Base-by-base conservation (phyloP, 2,113 vertebrate genomes). In the Apteryx mantelli region DNA sequence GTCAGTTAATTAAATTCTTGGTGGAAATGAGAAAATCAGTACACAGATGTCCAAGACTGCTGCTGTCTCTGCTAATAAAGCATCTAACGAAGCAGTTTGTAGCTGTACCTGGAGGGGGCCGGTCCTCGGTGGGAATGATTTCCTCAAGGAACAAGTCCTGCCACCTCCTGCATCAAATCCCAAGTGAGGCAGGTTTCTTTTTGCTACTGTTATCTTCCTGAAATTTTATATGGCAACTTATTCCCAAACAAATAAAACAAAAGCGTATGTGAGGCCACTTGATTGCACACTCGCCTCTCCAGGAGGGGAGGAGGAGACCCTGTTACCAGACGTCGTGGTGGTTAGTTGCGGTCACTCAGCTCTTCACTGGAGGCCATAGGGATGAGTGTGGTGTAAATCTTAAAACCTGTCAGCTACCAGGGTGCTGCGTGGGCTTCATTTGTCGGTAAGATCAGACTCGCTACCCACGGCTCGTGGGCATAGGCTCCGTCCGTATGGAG, bases 1-100 rank as follows among this genome's bases (percentile, higher is more conserved):
- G 44, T 60, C 88, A 92, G 79, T 94, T 97, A 95, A 95, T 94
- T 95, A 93, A 88, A 91, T 91, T 95, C 82, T 89, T 85, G 68
- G 65, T 97, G 71, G 74, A 82, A 96, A 91, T 96, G 93, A 87
- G 76, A 68, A 93, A 91, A 78, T 91, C 93, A 92, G 81, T 82
- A 87, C 75, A 89, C 92, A 92, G 93, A 94, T 94, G 81, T 74
- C 44, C 50, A 74, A 48, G 53, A 80, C 74, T 86, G 80, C 64
- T 95, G 82, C 63, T 83, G 6, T 91, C 15, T 55, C 26, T 86
- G 82, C 77, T 96, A 88, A 85, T 93, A 82, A 94, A 78, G 71
- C 73, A 93, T 78, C 80, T 85, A 86, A 80, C 0, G 0, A 91
- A 86, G 81, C 91, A 71, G 87, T 93, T 95, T 86, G 53, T 68